phyloP scores from a whole-genome alignment of 2,888 invertebrate genomes.

The Ochropacha duplaris region DNA sequence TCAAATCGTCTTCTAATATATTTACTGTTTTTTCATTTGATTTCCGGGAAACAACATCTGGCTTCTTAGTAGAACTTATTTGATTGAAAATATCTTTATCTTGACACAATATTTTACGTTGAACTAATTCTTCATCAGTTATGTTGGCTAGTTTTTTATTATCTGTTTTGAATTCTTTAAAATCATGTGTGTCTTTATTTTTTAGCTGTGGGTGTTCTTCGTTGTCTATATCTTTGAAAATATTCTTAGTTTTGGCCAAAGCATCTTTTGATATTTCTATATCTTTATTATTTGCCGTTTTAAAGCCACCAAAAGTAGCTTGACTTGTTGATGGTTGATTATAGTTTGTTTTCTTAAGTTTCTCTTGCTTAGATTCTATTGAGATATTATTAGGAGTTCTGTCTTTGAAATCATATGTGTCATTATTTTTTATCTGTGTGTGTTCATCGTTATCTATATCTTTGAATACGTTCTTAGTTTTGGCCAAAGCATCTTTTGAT shows the following conservation, averaged over 20 bases:
- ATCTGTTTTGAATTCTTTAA: constrained; percentile 42
- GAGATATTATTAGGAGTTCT: not conserved
- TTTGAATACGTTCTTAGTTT: constrained; percentile 46
- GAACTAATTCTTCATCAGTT: constrained; percentile 35
- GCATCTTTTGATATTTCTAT: constrained; percentile 52
- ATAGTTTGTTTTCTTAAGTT: not conserved
- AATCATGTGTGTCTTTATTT: not conserved
- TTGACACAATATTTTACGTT: constrained; percentile 40
- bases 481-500: constrained; percentile 45
- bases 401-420: constrained; percentile 4
- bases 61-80: not conserved
- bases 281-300: constrained; percentile 61
- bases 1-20: too few relatives aligned
- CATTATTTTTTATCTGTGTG: constrained; percentile 1
- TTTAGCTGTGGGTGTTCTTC: constrained; percentile 6
- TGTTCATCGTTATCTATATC: constrained; percentile 23
- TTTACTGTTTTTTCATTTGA: not conserved
- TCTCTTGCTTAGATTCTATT: not conserved
- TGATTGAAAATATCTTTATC: constrained; percentile 23
- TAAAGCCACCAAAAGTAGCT: constrained; percentile 40
- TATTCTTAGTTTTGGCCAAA: constrained; percentile 38
- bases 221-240: constrained; percentile 39
- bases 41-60: not conserved
- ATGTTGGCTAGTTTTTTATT: constrained; percentile 41
- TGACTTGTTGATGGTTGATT: constrained; percentile 6